Base-by-base conservation (phyloP, 2,113 vertebrate species). In the Todiramphus chloris region DNA sequence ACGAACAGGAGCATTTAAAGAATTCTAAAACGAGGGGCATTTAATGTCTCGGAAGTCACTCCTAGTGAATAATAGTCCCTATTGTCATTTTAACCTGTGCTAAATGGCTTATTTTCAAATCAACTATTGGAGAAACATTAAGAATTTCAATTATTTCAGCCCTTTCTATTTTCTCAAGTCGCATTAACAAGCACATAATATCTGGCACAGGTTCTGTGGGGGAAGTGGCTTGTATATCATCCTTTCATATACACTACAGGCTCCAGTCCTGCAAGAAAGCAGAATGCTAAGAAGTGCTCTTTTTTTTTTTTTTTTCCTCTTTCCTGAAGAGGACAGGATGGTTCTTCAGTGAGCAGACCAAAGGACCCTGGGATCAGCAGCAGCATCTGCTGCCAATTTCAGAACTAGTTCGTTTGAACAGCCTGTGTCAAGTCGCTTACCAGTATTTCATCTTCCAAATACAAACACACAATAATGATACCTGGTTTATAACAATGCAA, bases 51-150 rank as follows among this genome's bases (percentile, higher is more conserved):
- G 1, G 64, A 96, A 94, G 64, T 87, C 39, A 78, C 23, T 90
- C 67, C 44, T 75, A 53, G 37, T 58, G 53, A 87, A 6, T 83
- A 91, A 82, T 6, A 87, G 39, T 68, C 24, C 73, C 64, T 78
- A 28, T 25, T 74, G 50, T 46, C 64, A 82, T 89, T 96, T 93
- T 96, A 92, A 90, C 64, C 39, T 75, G 76, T 24, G n/a, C 60
- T 92, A 90, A 75, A 81, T 55, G 33, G 69, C 19, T 2, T 64
- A 64, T 92, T 95, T 96, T 78, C 62, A 48, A 90, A 91, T 76
- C 9, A 96, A 62, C 66, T 94, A 64, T n/a, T 81, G 56, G 43
- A 91, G 80, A 95, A 92, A 91, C 46, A 87, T 82, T 72, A 89
- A 56, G 39, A 91, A 87, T 87, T 92, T 70, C 19, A 83, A 89